Conservation (phyloP, 2,888 invertebrate species). For the Cybosia mesomella region DNA sequence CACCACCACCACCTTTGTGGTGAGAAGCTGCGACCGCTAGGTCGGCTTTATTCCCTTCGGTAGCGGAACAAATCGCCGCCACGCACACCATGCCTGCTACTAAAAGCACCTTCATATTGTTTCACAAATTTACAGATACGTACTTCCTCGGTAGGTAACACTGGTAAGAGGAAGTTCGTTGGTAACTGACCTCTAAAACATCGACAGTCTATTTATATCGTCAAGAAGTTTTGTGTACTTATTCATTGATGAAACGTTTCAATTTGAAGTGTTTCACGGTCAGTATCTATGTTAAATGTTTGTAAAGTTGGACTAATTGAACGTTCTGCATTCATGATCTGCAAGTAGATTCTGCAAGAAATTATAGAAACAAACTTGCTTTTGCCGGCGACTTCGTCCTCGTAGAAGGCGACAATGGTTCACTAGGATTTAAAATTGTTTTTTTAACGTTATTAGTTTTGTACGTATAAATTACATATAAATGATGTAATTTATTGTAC, state of each 20-base stretch:
- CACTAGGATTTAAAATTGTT: too few species aligned
- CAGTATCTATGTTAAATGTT: conserved; percentile 12
- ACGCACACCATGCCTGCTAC: conserved; percentile 73
- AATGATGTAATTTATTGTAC: too few species aligned
- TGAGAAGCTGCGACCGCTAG: conserved; percentile 85
- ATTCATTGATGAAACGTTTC: conserved; percentile 26
- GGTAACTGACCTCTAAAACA: conserved; percentile 34
- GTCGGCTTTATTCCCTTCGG: conserved; percentile 55
- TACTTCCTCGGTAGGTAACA: conserved; percentile 21
- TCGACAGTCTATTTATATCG: conserved; percentile 75
- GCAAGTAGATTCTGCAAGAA: too few species aligned
- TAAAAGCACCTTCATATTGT: conserved; percentile 70
- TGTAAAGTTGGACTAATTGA: background rate
- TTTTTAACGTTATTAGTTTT: too few species aligned
- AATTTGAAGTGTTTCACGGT: conserved; percentile 22
- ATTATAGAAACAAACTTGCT: too few species aligned
- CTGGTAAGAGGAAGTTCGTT: conserved; percentile 29
- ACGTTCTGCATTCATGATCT: background rate
- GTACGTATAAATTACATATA: too few species aligned
- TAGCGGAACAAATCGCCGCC: conserved; percentile 70
- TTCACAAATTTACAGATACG: background rate
- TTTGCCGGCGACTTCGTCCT: too few species aligned
- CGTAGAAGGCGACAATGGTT: too few species aligned
- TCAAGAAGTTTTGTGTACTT: conserved; percentile 46
- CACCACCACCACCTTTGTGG: conserved; percentile 77